These are phyloP conservation scores for Chaunax sp. DNA, from an alignment of 2,797 vertebrate species.

Conservation along the genomic window DNA sequence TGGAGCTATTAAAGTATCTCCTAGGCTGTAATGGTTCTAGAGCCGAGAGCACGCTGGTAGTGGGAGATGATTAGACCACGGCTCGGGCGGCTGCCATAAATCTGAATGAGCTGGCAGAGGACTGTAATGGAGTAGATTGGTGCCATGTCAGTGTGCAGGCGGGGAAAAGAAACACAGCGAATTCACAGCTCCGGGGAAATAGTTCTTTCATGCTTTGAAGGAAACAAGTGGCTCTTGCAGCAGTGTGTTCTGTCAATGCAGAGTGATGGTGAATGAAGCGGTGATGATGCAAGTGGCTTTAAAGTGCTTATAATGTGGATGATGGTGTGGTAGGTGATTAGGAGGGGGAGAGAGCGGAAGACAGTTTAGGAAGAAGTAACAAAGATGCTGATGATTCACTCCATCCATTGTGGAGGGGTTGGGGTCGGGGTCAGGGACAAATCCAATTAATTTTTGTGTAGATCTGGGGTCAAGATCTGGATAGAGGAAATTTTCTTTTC, in stretches of 20 bases:
- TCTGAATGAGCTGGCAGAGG: conserved; percentile 32
- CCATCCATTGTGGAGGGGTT: too few relatives aligned
- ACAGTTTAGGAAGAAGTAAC: neutral
- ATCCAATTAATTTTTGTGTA: too few relatives aligned
- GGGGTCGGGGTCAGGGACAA: too few relatives aligned
- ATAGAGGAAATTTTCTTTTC: too few relatives aligned
- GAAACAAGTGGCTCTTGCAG: conserved; percentile 3
- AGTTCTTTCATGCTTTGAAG: conserved; percentile 33
- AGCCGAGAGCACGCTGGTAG: conserved; percentile 3
- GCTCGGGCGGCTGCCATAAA: conserved; percentile 40
- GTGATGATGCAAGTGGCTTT: conserved; percentile 18
- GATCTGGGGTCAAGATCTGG: too few relatives aligned
- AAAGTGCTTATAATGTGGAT: neutral
- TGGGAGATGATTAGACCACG: conserved; percentile 34
- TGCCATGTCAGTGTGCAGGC: conserved; percentile 32
- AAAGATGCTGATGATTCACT: neutral
- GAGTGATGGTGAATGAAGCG: neutral
- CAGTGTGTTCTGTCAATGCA: neutral
- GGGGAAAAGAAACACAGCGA: conserved; percentile 8
- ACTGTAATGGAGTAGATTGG: conserved; percentile 36
- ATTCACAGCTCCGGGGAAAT: conserved; percentile 24
- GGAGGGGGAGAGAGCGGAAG: neutral
- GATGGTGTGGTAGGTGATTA: conserved; percentile 8
- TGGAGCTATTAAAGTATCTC: conserved; percentile 23
- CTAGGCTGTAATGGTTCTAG: conserved; percentile 20